A percentile compares a stretch with the other conserved stretches of the same genome.
phyloP scores from a whole-genome alignment of 2,888 invertebrate genomes.

The Hoplodrina blanda region DNA sequence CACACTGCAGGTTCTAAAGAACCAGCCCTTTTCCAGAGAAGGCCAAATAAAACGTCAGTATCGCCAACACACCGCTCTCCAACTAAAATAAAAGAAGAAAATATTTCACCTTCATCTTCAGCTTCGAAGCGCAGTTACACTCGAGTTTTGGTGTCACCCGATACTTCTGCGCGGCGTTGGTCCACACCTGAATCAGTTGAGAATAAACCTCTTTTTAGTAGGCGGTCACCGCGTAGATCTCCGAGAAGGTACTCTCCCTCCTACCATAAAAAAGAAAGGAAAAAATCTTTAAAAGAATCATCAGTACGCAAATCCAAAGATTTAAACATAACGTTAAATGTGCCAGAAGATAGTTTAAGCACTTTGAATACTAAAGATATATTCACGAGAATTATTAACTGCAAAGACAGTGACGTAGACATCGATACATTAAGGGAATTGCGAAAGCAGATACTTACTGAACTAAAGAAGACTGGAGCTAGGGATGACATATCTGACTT shows the following conservation, averaged over 20 bases:
- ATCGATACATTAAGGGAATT: conserved; percentile 87
- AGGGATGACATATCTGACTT: conserved; percentile 87
- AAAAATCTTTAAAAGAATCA: conserved; percentile 73
- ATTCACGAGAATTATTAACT: conserved; percentile 84
- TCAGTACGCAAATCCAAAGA: conserved; percentile 72
- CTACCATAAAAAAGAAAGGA: conserved; percentile 80
- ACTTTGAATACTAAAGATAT: conserved; percentile 86
- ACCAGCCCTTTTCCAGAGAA: conserved; percentile 84
- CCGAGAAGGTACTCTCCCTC: conserved; percentile 73
- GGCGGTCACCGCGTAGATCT: conserved; percentile 75
- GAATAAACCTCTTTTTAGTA: conserved; percentile 77
- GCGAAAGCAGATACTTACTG: conserved; percentile 85
- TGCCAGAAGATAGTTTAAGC: conserved; percentile 83
- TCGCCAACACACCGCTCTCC: conserved; percentile 63
- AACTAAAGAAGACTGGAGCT: conserved; percentile 84
- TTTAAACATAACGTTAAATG: conserved; percentile 85
- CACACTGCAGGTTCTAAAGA: conserved; percentile 83
- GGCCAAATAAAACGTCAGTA: conserved; percentile 75
- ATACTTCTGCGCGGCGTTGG: conserved; percentile 71
- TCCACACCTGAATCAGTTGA: conserved; percentile 48
- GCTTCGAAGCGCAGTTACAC: conserved; percentile 78
- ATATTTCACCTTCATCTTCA: conserved; percentile 41
- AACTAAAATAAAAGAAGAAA: conserved; percentile 44
- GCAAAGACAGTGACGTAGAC: conserved; percentile 85
- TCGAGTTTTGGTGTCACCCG: conserved; percentile 84